phyloP scores from a whole-genome alignment of 2,113 vertebrate species.

The Eubucco bourcierii region DNA sequence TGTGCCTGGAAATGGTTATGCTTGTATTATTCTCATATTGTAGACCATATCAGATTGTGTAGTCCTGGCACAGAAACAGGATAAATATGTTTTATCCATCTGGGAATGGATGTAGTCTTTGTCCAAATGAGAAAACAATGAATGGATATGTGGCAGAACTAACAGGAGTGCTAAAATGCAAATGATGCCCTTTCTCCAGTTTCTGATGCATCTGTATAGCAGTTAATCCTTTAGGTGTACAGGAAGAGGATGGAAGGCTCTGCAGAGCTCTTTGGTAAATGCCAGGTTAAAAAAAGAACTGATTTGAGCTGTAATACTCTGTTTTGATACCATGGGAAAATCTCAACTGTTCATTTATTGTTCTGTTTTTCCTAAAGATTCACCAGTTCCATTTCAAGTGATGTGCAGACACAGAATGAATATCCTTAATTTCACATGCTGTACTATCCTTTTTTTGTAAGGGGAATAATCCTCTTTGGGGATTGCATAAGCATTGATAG shows the following conservation, averaged over 20 bases:
- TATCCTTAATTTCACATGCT: slow-evolving; percentile 58
- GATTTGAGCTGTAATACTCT: neutral
- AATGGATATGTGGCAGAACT: neutral
- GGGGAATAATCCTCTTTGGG: slow-evolving; percentile 42
- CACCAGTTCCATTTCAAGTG: slow-evolving; percentile 15
- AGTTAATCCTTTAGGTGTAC: neutral
- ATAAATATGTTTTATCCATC: neutral
- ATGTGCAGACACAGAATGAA: slow-evolving; percentile 31
- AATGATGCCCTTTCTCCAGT: neutral
- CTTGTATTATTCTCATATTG: neutral
- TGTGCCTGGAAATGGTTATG: neutral
- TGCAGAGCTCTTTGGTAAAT: neutral
- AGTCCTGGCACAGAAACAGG: neutral
- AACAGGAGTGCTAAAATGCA: neutral
- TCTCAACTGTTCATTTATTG: neutral
- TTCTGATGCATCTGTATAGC: neutral
- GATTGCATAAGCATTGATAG: slow-evolving; percentile 50
- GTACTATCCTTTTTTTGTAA: slow-evolving; percentile 19
- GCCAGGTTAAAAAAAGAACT: neutral
- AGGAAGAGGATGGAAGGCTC: neutral
- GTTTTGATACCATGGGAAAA: neutral
- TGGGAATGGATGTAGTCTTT: slow-evolving; percentile 8
- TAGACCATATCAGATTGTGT: neutral
- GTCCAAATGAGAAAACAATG: neutral
- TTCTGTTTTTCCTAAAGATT: slow-evolving; percentile 38